phyloP scores from a whole-genome alignment of 2,113 vertebrate species.

The Hassar affinis region DNA sequence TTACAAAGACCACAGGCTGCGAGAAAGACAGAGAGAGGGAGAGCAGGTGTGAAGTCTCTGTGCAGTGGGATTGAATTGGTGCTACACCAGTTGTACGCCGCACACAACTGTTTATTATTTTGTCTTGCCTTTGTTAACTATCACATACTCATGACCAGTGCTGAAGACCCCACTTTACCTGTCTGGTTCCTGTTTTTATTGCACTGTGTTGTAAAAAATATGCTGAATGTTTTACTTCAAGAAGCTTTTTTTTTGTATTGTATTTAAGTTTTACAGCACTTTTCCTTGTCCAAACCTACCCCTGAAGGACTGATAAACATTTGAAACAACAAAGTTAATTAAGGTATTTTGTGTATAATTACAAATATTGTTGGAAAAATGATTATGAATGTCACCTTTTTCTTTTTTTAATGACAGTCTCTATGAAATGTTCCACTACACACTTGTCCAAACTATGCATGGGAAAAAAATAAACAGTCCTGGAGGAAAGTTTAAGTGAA shows the following conservation, averaged over 20 bases:
- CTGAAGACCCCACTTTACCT: conserved; percentile 56
- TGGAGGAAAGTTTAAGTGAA: conserved; percentile 69
- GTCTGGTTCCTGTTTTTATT: conserved; percentile 56
- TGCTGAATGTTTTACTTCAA: conserved; percentile 74
- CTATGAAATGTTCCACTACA: conserved; percentile 71
- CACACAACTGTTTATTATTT: conserved; percentile 60
- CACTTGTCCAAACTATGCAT: conserved; percentile 83
- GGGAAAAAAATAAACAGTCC: conserved; percentile 76
- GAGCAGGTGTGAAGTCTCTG: conserved; percentile 46
- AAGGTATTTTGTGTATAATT: conserved; percentile 65
- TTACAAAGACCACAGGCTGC: conserved; percentile 45
- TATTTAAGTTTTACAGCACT: conserved; percentile 80
- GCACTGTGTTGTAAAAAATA: conserved; percentile 74
- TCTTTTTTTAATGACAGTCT: conserved; percentile 55
- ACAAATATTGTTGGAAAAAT: conserved; percentile 62
- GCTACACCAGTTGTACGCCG: conserved; percentile 51
- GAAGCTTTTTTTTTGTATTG: conserved; percentile 65
- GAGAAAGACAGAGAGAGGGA: conserved; percentile 18
- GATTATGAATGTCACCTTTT: conserved; percentile 69
- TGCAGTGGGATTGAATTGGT: conserved; percentile 53
- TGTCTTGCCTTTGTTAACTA: conserved; percentile 41
- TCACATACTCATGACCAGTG: conserved; percentile 52
- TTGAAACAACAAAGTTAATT: conserved; percentile 53
- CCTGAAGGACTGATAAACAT: conserved; percentile 67
- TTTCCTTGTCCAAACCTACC: conserved; percentile 62